A percentile compares a stretch with the other conserved stretches of the same genome.
These are phyloP conservation scores for Xenopus petersii DNA, from an alignment of 2,797 vertebrate genomes.

Conservation along the genomic window DNA sequence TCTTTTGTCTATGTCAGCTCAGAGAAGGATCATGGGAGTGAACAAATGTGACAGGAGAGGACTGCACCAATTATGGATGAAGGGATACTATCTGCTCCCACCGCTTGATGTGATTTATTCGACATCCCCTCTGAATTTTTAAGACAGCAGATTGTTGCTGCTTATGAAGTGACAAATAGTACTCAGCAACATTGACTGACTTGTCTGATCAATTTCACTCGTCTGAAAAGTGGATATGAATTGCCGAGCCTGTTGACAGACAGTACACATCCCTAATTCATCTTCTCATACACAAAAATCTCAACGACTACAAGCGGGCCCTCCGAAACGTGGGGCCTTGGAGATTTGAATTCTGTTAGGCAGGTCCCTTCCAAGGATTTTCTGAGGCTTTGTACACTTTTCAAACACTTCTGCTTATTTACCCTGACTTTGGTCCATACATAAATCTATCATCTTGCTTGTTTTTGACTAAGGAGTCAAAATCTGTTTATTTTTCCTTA, in stretches of 20 bases:
- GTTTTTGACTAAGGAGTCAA: too few relatives aligned
- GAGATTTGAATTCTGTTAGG: not conserved
- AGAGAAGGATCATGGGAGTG: constrained; percentile 67
- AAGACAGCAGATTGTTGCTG: constrained; percentile 68
- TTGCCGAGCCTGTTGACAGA: constrained; percentile 68
- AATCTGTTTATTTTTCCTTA: too few relatives aligned
- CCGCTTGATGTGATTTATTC: constrained; percentile 89
- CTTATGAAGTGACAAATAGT: constrained; percentile 77
- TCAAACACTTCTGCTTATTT: not conserved
- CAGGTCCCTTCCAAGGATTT: not conserved
- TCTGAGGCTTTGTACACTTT: not conserved
- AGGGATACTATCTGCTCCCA: constrained; percentile 76
- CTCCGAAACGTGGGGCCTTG: not conserved
- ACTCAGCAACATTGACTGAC: constrained; percentile 83
- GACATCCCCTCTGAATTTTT: constrained; percentile 73
- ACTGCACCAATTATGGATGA: constrained; percentile 83
- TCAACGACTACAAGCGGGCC: constrained; percentile 47
- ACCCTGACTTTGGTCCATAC: not conserved
- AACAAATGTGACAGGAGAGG: constrained; percentile 75
- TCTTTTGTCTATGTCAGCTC: constrained; percentile 78
- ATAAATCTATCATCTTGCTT: not conserved
- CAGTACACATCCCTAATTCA: constrained; percentile 60
- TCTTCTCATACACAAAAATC: constrained; percentile 49
- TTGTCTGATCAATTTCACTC: constrained; percentile 86
- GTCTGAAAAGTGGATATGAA: constrained; percentile 69